Evolutionary conservation across 2,888 invertebrate species (phyloP), one percentile per base, ranked within the genome.

Genomic region (Blastobasis lacticolella): DNA sequence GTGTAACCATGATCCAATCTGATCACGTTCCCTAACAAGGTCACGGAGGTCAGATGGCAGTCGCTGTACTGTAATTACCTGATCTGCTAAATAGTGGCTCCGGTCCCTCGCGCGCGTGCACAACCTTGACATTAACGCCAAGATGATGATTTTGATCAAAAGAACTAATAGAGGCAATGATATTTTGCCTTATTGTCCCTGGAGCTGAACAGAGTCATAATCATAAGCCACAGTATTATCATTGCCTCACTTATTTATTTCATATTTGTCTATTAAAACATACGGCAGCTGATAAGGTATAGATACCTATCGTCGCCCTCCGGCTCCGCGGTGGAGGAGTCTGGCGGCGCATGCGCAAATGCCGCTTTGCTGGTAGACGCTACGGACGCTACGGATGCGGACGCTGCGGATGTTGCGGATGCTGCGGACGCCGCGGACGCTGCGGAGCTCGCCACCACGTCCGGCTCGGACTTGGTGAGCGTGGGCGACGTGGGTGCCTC

Each of bases 401-500:
- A n/a, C 41, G 49, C 49, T 23, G 55, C 51, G 43, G 57, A 37
- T n/a, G 52, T 45, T 3, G 23, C 23, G 23, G 23, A 23, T 3
- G 23, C 23, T 23, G 44, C 61, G 42, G 74, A 63, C 50, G 71
- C 49, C 3, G 69, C 67, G 62, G 63, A 59, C 4, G 83, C 78
- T 10, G 81, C 69, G 52, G 69, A n/a, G 5, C 40, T 69, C 10
- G 81, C 77, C 48, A 75, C 81, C 42, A 77, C 79, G 57, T 78
- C 80, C 5, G 84, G 80, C 55, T 81, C 81, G n/a, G 63, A 55
- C 59, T 77, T 78, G 48, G 65, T 78, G 49, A 66, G 71, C 41
- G 63, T 64, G 45, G 64, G 59, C 9, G 67, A 53, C 6, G 63
- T 54, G 37, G 64, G 64, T 5, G 71, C 61, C 48, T 72, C 72